phyloP scores from a whole-genome alignment of 2,113 vertebrate genomes.

The Parus major region DNA sequence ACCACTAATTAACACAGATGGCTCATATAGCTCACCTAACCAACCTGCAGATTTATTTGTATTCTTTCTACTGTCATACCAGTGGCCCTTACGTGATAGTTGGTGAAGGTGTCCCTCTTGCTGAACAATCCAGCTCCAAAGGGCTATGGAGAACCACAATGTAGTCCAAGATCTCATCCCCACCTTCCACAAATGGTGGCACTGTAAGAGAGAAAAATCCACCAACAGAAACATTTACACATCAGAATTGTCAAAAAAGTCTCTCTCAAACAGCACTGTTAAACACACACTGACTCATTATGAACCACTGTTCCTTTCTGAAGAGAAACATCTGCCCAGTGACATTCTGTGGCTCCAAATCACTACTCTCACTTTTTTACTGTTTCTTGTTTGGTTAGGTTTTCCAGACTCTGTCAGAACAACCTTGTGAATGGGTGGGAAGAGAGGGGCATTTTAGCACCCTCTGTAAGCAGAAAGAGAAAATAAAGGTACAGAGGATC shows the following conservation, averaged over 20 bases:
- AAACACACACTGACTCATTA: neutral
- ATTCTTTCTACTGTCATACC: conserved; percentile 5
- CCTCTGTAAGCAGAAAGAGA: neutral
- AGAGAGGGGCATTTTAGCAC: neutral
- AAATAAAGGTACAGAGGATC: neutral
- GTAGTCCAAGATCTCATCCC: conserved; percentile 76
- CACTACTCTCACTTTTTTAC: neutral
- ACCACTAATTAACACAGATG: neutral
- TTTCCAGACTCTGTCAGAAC: neutral
- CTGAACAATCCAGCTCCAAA: conserved; percentile 89
- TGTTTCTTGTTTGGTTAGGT: neutral
- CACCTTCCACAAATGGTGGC: conserved; percentile 85
- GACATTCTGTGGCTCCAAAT: neutral
- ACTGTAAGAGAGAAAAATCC: conserved; percentile 72
- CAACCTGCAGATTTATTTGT: neutral
- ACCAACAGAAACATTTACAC: neutral
- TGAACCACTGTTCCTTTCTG: neutral
- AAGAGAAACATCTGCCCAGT: neutral
- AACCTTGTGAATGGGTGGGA: neutral
- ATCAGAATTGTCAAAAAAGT: neutral
- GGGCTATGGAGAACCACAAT: conserved; percentile 83
- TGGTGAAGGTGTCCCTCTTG: conserved; percentile 83
- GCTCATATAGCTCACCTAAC: neutral
- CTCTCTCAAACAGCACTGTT: neutral
- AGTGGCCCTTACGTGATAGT: conserved; percentile 82